Evolutionary conservation across 1,140 invertebrate species (phyloP).

Genomic region (Trichoplusia ni): DNA sequence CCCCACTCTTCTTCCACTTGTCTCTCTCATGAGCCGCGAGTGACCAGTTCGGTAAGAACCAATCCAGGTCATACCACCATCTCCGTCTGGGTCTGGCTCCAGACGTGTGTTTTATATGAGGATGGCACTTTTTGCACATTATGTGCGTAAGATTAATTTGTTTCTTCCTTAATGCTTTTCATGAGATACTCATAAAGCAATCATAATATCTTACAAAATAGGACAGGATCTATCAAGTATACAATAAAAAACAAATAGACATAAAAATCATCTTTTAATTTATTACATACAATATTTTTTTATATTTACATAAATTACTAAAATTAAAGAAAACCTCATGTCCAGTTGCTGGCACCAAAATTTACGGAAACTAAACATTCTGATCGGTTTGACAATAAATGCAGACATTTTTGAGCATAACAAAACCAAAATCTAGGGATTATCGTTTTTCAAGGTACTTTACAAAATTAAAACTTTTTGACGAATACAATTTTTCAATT

Average conservation of each 20-base stretch:
- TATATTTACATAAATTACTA: slow-evolving; percentile 69
- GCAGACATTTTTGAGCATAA: slow-evolving; percentile 37
- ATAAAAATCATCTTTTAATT: slow-evolving; percentile 61
- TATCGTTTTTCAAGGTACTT: neutral
- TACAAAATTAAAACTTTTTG: neutral
- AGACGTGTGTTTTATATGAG: too few relatives aligned
- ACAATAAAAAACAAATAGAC: slow-evolving; percentile 9
- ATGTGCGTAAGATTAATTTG: too few relatives aligned
- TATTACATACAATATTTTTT: slow-evolving; percentile 62
- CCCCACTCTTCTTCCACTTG: too few relatives aligned
- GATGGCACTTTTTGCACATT: too few relatives aligned
- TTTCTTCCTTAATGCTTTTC: neutral
- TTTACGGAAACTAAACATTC: slow-evolving; percentile 25
- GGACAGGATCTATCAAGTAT: neutral
- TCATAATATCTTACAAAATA: too few relatives aligned
- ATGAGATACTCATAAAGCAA: too few relatives aligned
- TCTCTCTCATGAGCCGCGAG: too few relatives aligned
- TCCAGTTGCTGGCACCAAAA: slow-evolving; percentile 36
- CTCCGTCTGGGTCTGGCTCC: too few relatives aligned
- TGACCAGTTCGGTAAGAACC: too few relatives aligned
- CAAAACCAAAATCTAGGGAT: slow-evolving; percentile 5
- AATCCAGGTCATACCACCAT: too few relatives aligned
- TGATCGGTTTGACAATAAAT: slow-evolving; percentile 41
- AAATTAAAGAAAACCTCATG: slow-evolving; percentile 43
- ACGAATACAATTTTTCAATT: neutral